These are phyloP conservation scores for Chouioia cunea DNA, from an alignment of 2,888 invertebrate species.

Conservation along the genomic window DNA sequence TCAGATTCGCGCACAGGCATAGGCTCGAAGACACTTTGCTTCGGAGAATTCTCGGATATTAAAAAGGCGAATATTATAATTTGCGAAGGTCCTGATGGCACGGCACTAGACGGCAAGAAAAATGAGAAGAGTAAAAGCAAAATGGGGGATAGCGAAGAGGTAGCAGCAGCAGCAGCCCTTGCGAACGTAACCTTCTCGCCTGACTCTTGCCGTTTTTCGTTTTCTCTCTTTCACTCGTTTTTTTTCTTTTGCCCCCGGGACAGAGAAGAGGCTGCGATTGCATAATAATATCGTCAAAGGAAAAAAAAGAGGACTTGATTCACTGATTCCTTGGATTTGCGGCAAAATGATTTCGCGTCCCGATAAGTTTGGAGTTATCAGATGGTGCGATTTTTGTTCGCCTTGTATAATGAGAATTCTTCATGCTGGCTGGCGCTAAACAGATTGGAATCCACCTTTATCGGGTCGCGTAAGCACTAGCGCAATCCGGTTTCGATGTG, in stretches of 20 bases:
- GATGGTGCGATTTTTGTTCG: slow-evolving; percentile 22
- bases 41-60: slow-evolving; percentile 54
- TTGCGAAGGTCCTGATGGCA: slow-evolving; percentile 53
- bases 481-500: slow-evolving; percentile 15
- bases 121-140: background rate
- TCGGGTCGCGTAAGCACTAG: slow-evolving; percentile 4
- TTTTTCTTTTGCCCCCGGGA: slow-evolving; percentile 15
- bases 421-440: slow-evolving; percentile 22
- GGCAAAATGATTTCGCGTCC: slow-evolving; percentile 32
- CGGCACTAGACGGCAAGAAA: slow-evolving; percentile 45
- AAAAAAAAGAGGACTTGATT: background rate
- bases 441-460: slow-evolving; percentile 32
- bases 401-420: slow-evolving; percentile 37
- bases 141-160: background rate
- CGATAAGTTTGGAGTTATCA: slow-evolving; percentile 38
- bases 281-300: slow-evolving; percentile 41
- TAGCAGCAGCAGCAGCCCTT: slow-evolving; percentile 10
- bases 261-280: slow-evolving; percentile 10
- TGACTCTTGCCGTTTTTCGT: too few relatives aligned
- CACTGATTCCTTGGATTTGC: too few relatives aligned
- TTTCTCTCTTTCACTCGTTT: background rate
- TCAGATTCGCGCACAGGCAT: slow-evolving; percentile 58
- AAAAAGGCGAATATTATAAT: slow-evolving; percentile 60
- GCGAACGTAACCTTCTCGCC: slow-evolving; percentile 13
- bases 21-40: slow-evolving; percentile 51